A percentile compares a stretch with the other conserved stretches of the same genome.
These are phyloP conservation scores for Sthenelais limicola DNA, from an alignment of 2,888 invertebrate species.

Conservation along the genomic window DNA sequence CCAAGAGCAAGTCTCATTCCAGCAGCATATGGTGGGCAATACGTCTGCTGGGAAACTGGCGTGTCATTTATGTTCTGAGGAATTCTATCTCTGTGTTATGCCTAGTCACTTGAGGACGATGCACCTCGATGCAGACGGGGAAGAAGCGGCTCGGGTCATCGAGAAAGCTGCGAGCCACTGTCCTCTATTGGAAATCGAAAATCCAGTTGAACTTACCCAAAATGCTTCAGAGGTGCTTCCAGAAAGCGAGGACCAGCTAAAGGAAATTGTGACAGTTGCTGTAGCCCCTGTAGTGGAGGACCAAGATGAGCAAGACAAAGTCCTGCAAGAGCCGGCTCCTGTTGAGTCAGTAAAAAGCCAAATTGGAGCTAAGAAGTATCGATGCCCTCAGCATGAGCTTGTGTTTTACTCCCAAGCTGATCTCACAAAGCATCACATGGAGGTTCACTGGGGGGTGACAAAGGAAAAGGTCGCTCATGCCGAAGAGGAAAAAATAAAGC, in stretches of 20 bases:
- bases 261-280: too few relatives aligned
- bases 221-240: too few relatives aligned
- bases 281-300: too few relatives aligned
- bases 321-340: too few relatives aligned
- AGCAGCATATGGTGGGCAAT: background rate
- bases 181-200: background rate
- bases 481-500: background rate
- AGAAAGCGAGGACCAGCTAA: too few relatives aligned
- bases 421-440: slow-evolving; percentile 35
- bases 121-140: background rate
- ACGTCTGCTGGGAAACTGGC: background rate
- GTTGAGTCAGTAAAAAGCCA: too few relatives aligned
- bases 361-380: too few relatives aligned
- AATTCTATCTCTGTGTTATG: background rate
- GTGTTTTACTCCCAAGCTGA: slow-evolving; percentile 19
- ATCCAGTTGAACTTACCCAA: too few relatives aligned
- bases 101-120: background rate
- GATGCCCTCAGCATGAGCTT: slow-evolving; percentile 15
- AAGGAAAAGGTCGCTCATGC: slow-evolving; percentile 7
- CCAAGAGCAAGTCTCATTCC: too few relatives aligned
- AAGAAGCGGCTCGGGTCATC: background rate
- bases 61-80: background rate
- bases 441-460: slow-evolving; percentile 40
- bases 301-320: too few relatives aligned
- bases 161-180: background rate